Conservation (phyloP, 2,113 vertebrate genomes). For the Chloropsis hardwickii region DNA sequence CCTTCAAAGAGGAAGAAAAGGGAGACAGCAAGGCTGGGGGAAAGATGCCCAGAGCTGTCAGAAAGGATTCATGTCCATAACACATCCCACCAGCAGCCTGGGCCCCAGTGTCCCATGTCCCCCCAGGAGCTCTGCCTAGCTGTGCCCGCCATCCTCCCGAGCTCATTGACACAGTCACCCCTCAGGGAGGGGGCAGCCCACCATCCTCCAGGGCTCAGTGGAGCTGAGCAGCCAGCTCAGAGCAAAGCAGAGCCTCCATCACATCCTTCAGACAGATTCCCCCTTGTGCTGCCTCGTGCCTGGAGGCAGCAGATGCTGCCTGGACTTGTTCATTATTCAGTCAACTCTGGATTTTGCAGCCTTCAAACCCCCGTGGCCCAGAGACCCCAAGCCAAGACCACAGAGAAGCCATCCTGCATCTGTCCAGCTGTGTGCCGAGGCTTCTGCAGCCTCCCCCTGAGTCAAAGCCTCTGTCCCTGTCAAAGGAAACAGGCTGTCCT, state of each 20-base stretch:
- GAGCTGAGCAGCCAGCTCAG: neutral
- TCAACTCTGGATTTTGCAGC: neutral
- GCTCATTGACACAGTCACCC: neutral
- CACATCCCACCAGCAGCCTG: too few relatives aligned
- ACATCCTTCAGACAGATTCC: neutral
- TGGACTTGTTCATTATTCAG: neutral
- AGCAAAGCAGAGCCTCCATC: neutral
- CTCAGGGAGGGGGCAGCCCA: neutral
- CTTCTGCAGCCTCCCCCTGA: neutral
- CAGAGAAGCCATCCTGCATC: neutral
- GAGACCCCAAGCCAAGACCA: neutral
- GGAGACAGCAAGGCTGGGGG: neutral
- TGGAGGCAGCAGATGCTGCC: neutral
- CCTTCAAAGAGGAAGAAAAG: neutral
- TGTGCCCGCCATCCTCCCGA: fast-evolving
- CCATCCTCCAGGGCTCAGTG: neutral
- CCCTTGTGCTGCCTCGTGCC: fast-evolving
- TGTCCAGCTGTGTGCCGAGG: neutral
- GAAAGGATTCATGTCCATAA: neutral
- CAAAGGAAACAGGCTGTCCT: slow-evolving; percentile 12
- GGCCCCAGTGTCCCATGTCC: fast-evolving
- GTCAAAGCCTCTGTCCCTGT: neutral
- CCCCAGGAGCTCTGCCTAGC: neutral
- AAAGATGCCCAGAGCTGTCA: neutral
- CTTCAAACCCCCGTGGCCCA: neutral